A percentile compares a stretch with the other conserved stretches of the same genome.
phyloP scores from a whole-genome alignment of 2,113 vertebrate genomes.

The Tachycineta bicolor region DNA sequence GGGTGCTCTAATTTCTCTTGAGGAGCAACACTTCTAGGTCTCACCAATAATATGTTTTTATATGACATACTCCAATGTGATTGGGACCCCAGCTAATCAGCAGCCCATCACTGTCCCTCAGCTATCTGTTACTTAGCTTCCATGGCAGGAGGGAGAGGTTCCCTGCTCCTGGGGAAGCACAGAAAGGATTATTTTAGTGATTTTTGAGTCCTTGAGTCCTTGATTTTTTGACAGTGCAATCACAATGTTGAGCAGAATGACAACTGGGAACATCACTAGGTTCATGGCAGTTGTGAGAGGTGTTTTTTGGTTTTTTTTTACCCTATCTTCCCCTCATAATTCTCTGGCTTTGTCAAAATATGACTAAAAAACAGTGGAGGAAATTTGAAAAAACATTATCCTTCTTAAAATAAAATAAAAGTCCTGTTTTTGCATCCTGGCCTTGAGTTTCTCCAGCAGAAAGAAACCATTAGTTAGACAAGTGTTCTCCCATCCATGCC shows the following conservation, averaged over 20 bases:
- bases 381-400: not conserved
- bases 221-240: not conserved
- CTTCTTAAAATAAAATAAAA: not conserved
- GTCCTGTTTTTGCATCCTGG: not conserved
- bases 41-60: accelerated
- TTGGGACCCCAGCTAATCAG: not conserved
- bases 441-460: not conserved
- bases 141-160: not conserved
- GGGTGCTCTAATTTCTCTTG: not conserved
- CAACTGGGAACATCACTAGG: not conserved
- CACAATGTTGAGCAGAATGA: not conserved
- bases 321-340: not conserved
- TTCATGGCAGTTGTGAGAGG: not conserved
- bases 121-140: not conserved
- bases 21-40: not conserved
- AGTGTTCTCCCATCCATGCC: not conserved
- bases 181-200: not conserved
- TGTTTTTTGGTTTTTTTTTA: not conserved
- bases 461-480: not conserved
- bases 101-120: not conserved
- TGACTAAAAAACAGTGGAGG: not conserved
- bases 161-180: not conserved
- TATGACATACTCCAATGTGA: not conserved
- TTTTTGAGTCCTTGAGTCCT: not conserved
- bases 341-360: not conserved